Conservation (phyloP, 1,140 invertebrate species). For the Microplitis demolitor region DNA sequence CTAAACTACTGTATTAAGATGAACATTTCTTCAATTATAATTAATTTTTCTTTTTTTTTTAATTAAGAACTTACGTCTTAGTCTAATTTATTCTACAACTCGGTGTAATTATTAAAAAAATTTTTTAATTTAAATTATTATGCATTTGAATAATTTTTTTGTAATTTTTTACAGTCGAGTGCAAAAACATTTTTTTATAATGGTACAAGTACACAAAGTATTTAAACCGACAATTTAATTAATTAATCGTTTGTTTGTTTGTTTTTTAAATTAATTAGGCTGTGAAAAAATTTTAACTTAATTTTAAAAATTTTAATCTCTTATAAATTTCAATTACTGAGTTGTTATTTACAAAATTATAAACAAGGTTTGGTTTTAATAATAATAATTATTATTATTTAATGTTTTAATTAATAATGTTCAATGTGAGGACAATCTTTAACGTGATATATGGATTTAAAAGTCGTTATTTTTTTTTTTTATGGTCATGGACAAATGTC, state of each 20-base stretch:
- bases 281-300: background rate
- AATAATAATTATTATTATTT: background rate
- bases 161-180: too few relatives aligned
- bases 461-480: background rate
- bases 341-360: slow-evolving; percentile 15
- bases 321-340: background rate
- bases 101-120: too few relatives aligned
- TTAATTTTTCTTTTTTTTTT: background rate
- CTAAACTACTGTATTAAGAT: slow-evolving; percentile 18
- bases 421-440: background rate
- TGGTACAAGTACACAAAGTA: too few relatives aligned
- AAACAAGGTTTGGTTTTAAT: slow-evolving; percentile 11
- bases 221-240: too few relatives aligned
- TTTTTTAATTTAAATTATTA: background rate
- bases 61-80: too few relatives aligned
- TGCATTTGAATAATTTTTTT: too few relatives aligned
- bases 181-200: too few relatives aligned
- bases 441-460: background rate
- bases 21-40: slow-evolving; percentile 12
- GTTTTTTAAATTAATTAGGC: too few relatives aligned
- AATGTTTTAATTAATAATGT: background rate
- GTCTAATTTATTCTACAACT: slow-evolving; percentile 5
- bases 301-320: background rate
- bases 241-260: too few relatives aligned
- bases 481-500: slow-evolving; percentile 3